A percentile compares a stretch with the other conserved stretches of the same genome.
These are phyloP conservation scores for Ditylenchus weischeri DNA, from an alignment of 2,888 invertebrate species.

Conservation along the genomic window DNA sequence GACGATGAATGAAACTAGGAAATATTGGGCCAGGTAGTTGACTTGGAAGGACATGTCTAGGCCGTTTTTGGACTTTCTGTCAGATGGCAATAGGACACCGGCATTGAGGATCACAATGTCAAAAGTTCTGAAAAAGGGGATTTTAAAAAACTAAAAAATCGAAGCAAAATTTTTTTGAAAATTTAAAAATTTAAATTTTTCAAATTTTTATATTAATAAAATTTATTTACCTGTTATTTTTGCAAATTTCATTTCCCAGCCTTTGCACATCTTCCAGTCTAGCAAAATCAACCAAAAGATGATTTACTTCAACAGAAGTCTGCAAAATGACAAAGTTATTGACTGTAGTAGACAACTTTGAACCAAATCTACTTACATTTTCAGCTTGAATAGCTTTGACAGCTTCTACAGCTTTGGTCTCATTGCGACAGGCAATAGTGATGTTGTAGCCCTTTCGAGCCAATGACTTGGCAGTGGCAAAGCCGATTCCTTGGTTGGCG, in stretches of 20 bases:
- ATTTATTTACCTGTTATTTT: constrained; percentile 15
- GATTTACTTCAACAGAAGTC: background rate
- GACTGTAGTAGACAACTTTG: constrained; percentile 1
- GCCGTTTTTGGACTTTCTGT: constrained; percentile 28
- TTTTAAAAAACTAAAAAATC: background rate
- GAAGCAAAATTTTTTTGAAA: no score
- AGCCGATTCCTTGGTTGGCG: constrained; percentile 32
- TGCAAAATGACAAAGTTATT: background rate
- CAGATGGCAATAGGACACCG: constrained; percentile 26
- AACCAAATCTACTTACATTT: constrained; percentile 20
- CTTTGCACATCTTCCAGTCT: constrained; percentile 16
- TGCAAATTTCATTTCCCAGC: constrained; percentile 11
- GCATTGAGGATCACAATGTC: constrained; percentile 32
- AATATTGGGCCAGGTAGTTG: constrained; percentile 32
- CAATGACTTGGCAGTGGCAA: constrained; percentile 26
- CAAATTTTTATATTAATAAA: no score
- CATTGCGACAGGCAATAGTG: constrained; percentile 32
- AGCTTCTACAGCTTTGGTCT: constrained; percentile 28
- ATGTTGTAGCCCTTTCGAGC: constrained; percentile 35
- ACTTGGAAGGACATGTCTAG: constrained; percentile 33
- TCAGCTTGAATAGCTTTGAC: constrained; percentile 17
- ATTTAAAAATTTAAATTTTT: no score
- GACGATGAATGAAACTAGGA: constrained; percentile 21
- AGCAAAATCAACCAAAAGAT: constrained; percentile 24
- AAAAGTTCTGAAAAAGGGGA: constrained; percentile 14